Conservation (phyloP, 2,113 vertebrate species). For the Synodontis membranacea region DNA sequence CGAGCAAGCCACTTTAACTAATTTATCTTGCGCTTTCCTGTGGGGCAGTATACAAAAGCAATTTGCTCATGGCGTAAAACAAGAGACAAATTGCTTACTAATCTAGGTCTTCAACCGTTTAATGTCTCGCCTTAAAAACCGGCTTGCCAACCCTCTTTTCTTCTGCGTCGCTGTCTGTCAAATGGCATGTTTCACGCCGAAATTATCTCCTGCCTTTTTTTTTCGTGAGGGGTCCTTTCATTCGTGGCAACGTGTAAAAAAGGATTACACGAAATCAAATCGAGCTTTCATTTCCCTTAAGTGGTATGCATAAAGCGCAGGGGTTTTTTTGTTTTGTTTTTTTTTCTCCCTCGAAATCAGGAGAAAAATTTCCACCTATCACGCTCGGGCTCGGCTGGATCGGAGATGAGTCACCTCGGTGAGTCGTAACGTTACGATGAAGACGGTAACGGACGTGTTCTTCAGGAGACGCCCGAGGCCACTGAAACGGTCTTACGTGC, state of each 20-base stretch:
- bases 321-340: too few relatives aligned
- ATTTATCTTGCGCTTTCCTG: slow-evolving; percentile 58
- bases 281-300: slow-evolving; percentile 44
- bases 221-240: slow-evolving; percentile 51
- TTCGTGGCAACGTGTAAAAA: slow-evolving; percentile 56
- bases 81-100: slow-evolving; percentile 61
- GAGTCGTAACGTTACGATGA: slow-evolving; percentile 26
- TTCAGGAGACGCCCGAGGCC: neutral
- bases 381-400: slow-evolving; percentile 5
- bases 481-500: neutral
- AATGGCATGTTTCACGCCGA: slow-evolving; percentile 50
- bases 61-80: slow-evolving; percentile 58
- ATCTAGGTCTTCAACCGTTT: slow-evolving; percentile 62
- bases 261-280: slow-evolving; percentile 60
- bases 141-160: slow-evolving; percentile 49
- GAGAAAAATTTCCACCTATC: slow-evolving; percentile 17
- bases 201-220: slow-evolving; percentile 37
- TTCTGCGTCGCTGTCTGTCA: slow-evolving; percentile 50
- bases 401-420: slow-evolving; percentile 24
- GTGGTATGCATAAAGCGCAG: slow-evolving; percentile 17
- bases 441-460: neutral
- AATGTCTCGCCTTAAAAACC: slow-evolving; percentile 53
- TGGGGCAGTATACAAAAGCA: slow-evolving; percentile 58
- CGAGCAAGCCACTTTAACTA: slow-evolving; percentile 57
- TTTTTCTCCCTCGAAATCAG: slow-evolving; percentile 21